Percentiles rank a stretch among this genome's conserved stretches.
Conservation (phyloP, 2,888 invertebrate species). For the Drosophila peninsularis region DNA sequence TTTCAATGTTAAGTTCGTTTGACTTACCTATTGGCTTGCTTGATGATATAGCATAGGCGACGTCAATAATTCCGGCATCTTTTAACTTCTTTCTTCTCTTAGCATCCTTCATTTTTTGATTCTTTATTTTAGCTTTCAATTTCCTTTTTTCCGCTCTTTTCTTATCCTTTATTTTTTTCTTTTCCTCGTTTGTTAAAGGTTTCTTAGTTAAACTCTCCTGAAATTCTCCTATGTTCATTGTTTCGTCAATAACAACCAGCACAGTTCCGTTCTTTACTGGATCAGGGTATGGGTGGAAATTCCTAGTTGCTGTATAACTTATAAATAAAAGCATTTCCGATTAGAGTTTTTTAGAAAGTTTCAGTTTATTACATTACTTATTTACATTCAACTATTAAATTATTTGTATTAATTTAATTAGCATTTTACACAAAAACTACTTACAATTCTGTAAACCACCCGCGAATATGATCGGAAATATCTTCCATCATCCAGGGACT, state of each 20-base stretch:
- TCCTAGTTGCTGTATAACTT: constrained; percentile 75
- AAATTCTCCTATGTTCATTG: constrained; percentile 84
- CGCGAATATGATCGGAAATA: constrained; percentile 90
- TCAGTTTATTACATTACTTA: too few relatives aligned
- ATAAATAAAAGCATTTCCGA: neutral
- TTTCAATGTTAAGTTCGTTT: too few relatives aligned
- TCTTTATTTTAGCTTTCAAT: constrained; percentile 65
- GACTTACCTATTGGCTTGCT: constrained; percentile 74
- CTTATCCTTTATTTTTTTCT: constrained; percentile 73
- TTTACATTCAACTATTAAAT: neutral
- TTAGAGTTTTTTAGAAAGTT: too few relatives aligned
- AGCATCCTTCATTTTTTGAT: constrained; percentile 68
- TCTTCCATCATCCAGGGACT: constrained; percentile 88
- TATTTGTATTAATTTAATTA: neutral
- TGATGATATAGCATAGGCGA: constrained; percentile 58
- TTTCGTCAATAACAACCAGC: constrained; percentile 85
- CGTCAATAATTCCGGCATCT: constrained; percentile 71
- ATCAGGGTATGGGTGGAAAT: constrained; percentile 86
- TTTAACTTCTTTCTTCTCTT: constrained; percentile 74
- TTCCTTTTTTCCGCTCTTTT: constrained; percentile 61
- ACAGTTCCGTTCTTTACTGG: constrained; percentile 85
- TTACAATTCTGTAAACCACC: constrained; percentile 90
- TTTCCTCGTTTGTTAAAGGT: constrained; percentile 78
- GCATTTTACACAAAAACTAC: neutral
- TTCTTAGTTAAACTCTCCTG: constrained; percentile 67